Conservation (phyloP, 2,113 vertebrate genomes). For the Vidua chalybeata region DNA sequence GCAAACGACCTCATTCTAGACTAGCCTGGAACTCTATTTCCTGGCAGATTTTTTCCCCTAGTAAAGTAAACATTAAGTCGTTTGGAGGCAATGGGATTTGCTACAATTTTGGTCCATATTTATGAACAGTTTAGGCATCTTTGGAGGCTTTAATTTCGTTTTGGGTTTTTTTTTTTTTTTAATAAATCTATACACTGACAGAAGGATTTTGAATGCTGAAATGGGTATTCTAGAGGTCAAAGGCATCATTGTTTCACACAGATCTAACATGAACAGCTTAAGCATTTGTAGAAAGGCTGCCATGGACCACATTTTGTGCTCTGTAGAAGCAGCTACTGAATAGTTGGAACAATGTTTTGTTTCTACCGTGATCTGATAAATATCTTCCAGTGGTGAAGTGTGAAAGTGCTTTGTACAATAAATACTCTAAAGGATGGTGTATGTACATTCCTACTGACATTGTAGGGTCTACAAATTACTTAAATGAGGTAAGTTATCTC, state of each 20-base stretch:
- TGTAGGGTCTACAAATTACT: background rate
- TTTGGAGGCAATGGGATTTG: background rate
- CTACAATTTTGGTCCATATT: background rate
- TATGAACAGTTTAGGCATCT: background rate
- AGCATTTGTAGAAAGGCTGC: background rate
- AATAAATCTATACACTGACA: background rate
- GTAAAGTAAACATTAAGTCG: background rate
- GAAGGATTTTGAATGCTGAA: background rate
- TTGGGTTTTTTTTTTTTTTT: rapidly evolving
- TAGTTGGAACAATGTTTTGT: rapidly evolving
- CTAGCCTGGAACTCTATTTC: background rate
- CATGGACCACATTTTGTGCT: background rate
- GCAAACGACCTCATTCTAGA: background rate
- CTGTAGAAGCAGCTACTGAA: background rate
- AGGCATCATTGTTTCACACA: background rate
- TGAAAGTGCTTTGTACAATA: background rate
- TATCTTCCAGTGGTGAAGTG: background rate
- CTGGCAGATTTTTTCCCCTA: background rate
- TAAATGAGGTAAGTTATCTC: background rate
- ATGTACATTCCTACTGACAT: background rate
- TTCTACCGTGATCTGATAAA: background rate
- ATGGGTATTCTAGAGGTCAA: background rate
- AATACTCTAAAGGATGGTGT: background rate
- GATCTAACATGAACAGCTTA: background rate
- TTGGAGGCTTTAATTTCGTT: rapidly evolving